Conservation (phyloP, 2,888 invertebrate species). For the Protonemura montana region DNA sequence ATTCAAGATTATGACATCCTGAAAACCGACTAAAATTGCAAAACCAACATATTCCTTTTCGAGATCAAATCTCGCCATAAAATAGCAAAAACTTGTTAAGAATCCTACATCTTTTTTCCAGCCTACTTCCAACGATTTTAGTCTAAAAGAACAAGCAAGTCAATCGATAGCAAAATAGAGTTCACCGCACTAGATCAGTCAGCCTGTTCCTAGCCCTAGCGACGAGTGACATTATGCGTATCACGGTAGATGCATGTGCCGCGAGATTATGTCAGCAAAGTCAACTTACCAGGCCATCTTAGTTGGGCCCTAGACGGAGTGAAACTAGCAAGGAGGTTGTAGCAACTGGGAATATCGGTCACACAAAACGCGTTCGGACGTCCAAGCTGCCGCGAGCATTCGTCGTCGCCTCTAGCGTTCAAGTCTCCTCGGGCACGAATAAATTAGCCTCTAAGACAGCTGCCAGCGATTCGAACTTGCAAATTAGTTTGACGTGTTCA, state of each 20-base stretch:
- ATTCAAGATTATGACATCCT: constrained; percentile 9
- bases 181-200: background rate
- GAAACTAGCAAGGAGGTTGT: background rate
- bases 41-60: background rate
- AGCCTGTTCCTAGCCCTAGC: background rate
- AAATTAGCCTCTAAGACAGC: background rate
- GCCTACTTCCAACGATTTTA: background rate
- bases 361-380: background rate
- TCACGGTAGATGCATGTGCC: background rate
- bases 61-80: background rate
- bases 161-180: background rate
- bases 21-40: background rate
- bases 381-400: background rate
- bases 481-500: background rate
- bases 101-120: background rate
- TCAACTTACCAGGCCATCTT: background rate
- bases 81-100: background rate
- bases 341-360: background rate
- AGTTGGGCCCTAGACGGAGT: constrained; percentile 17
- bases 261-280: constrained; percentile 1
- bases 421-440: background rate
- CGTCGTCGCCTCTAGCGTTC: background rate
- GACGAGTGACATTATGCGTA: constrained; percentile 15
- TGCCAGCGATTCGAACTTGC: background rate
- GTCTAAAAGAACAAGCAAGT: background rate